Percentiles rank a stretch among this genome's conserved stretches.
Evolutionary conservation across 2,113 vertebrate genomes (phyloP).

Genomic region (Scopus umbretta): DNA sequence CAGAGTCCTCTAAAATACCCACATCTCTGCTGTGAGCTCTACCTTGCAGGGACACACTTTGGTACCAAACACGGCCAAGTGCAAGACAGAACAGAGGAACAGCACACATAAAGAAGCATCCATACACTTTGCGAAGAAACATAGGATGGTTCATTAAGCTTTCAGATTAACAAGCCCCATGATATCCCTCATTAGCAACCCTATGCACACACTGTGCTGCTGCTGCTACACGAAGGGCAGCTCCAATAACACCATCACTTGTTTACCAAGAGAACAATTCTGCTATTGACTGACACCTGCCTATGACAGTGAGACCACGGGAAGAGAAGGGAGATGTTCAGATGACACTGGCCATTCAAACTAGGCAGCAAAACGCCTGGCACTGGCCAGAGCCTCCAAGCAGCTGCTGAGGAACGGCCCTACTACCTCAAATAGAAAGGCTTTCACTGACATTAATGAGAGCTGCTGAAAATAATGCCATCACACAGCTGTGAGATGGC

Average conservation of each 20-base stretch:
- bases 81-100: background rate
- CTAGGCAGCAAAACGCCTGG: background rate
- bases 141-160: background rate
- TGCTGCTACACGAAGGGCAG: background rate
- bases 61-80: background rate
- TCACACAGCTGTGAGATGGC: background rate
- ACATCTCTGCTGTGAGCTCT: background rate
- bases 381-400: slow-evolving; percentile 17
- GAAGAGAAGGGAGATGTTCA: background rate
- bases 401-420: slow-evolving; percentile 22
- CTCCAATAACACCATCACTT: background rate
- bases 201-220: background rate
- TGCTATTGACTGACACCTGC: slow-evolving; percentile 40
- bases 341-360: slow-evolving; percentile 23
- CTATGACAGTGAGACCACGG: background rate
- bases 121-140: background rate
- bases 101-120: rapidly evolving
- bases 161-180: background rate
- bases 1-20: background rate
- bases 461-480: slow-evolving; percentile 20
- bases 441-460: slow-evolving; percentile 36
- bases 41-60: background rate
- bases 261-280: slow-evolving; percentile 56
- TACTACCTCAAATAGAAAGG: slow-evolving; percentile 29
- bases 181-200: background rate